A percentile compares a stretch with the other conserved stretches of the same genome.
These are phyloP conservation scores for Leptopilina drosophilae DNA, from an alignment of 2,888 invertebrate genomes.

Conservation along the genomic window DNA sequence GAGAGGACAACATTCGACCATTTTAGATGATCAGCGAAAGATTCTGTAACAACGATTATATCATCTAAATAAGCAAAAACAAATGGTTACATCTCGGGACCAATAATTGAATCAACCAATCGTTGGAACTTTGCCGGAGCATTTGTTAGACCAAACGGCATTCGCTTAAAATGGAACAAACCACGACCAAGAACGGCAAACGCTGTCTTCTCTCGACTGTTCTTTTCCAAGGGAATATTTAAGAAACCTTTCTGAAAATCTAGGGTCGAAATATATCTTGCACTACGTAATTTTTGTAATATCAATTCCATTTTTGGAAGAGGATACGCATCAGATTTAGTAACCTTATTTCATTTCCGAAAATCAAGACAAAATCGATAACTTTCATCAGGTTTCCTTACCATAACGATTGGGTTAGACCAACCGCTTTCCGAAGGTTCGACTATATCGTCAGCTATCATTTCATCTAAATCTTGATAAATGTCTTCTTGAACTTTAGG, in stretches of 20 bases:
- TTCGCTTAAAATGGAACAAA: slow-evolving; percentile 62
- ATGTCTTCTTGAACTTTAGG: slow-evolving; percentile 46
- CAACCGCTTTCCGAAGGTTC: slow-evolving; percentile 63
- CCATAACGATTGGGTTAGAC: slow-evolving; percentile 63
- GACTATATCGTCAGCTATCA: slow-evolving; percentile 64
- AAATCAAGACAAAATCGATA: not conserved
- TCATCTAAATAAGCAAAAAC: slow-evolving; percentile 46
- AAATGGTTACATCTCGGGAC: slow-evolving; percentile 39
- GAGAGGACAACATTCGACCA: slow-evolving; percentile 4
- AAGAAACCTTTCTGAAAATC: slow-evolving; percentile 64
- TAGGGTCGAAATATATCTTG: slow-evolving; percentile 64
- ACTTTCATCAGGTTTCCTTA: slow-evolving; percentile 58
- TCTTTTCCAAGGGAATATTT: slow-evolving; percentile 59
- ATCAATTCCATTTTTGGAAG: slow-evolving; percentile 56
- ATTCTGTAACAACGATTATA: slow-evolving; percentile 18
- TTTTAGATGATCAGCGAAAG: slow-evolving; percentile 22
- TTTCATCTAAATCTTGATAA: slow-evolving; percentile 62
- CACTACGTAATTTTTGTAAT: slow-evolving; percentile 63
- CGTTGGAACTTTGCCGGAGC: slow-evolving; percentile 63
- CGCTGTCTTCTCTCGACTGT: slow-evolving; percentile 60
- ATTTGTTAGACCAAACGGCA: slow-evolving; percentile 64
- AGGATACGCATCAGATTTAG: not conserved
- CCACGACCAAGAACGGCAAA: slow-evolving; percentile 57
- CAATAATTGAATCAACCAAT: slow-evolving; percentile 46
- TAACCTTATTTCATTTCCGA: not conserved